phyloP scores from a whole-genome alignment of 2,888 invertebrate genomes.

The Himalopsyche tibetana region DNA sequence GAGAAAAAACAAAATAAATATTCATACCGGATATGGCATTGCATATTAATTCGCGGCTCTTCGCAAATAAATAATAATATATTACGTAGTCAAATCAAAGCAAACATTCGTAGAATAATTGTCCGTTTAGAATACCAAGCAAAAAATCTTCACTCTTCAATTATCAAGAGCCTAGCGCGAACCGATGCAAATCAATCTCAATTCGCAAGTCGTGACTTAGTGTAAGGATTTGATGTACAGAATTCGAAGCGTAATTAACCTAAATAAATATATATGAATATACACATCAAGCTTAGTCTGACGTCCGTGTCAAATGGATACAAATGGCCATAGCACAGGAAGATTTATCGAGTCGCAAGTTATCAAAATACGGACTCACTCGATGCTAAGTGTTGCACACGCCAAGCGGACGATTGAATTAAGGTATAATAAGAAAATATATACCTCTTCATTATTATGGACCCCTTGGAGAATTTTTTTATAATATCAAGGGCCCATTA shows the following conservation, averaged over 20 bases:
- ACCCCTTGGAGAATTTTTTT: background rate
- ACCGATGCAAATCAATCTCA: slow-evolving; percentile 49
- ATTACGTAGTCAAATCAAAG: background rate
- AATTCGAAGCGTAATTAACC: slow-evolving; percentile 63
- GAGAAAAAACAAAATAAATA: slow-evolving; percentile 14
- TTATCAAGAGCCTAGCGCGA: slow-evolving; percentile 43
- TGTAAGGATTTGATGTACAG: slow-evolving; percentile 57
- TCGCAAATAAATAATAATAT: slow-evolving; percentile 21
- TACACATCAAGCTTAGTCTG: slow-evolving; percentile 61
- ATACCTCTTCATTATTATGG: background rate
- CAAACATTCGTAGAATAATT: slow-evolving; percentile 37
- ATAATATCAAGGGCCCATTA: background rate
- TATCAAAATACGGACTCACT: slow-evolving; percentile 54
- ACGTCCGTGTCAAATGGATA: slow-evolving; percentile 65
- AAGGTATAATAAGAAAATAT: background rate
- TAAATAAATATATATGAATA: slow-evolving; percentile 64
- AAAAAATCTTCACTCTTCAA: slow-evolving; percentile 24
- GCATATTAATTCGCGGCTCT: slow-evolving; percentile 12
- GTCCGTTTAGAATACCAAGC: background rate
- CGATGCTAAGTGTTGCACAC: slow-evolving; percentile 22
- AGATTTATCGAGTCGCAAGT: slow-evolving; percentile 60
- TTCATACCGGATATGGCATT: slow-evolving; percentile 8
- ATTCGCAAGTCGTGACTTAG: slow-evolving; percentile 61
- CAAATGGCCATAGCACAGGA: slow-evolving; percentile 59
- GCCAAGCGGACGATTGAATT: slow-evolving; percentile 1